Evolutionary conservation across 2,888 invertebrate species (phyloP).

Genomic region (Calameuta filiformis): DNA sequence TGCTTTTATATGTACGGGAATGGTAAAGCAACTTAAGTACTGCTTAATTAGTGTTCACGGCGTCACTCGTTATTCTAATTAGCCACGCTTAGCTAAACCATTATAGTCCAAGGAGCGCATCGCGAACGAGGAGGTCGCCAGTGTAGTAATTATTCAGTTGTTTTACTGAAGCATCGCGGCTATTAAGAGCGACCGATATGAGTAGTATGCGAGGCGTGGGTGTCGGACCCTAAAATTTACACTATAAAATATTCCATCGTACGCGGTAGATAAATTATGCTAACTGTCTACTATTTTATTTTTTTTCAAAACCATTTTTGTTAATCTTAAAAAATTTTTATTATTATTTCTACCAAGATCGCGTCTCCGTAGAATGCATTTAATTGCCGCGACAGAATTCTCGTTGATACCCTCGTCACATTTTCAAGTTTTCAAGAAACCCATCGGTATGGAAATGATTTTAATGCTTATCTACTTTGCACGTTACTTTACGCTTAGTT

Average conservation of each 20-base stretch:
- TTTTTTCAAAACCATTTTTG: not conserved
- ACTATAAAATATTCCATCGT: not conserved
- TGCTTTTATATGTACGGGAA: not conserved
- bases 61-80: constrained; percentile 56
- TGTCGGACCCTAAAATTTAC: not conserved
- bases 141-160: constrained; percentile 47
- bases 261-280: not conserved
- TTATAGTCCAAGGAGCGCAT: constrained; percentile 23
- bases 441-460: not conserved
- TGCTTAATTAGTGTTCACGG: constrained; percentile 48
- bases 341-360: not conserved
- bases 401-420: not conserved
- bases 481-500: not conserved
- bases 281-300: not conserved
- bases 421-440: not conserved
- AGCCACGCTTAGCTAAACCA: constrained; percentile 47
- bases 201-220: constrained; percentile 1
- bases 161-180: constrained; percentile 36
- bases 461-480: not conserved
- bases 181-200: not conserved
- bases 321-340: not conserved
- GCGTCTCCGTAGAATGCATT: not conserved
- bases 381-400: not conserved
- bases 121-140: constrained; percentile 14
- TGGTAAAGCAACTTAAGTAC: constrained; percentile 17